These are phyloP conservation scores for Odocoileus hemionus DNA, from an alignment of 2,113 vertebrate species.

Conservation along the genomic window DNA sequence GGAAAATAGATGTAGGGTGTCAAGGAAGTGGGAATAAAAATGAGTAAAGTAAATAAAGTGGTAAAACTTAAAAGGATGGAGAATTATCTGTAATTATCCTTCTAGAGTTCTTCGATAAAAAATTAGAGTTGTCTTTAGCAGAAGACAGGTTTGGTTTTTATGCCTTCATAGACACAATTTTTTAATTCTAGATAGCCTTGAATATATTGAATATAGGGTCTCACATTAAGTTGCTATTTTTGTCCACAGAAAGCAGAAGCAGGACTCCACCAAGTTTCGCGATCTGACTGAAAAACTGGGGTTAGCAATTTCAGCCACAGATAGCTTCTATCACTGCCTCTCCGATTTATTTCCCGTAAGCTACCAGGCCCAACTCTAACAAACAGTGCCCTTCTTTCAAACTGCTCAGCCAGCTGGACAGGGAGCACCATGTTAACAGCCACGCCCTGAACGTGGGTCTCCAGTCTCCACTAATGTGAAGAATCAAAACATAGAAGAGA, in stretches of 20 bases:
- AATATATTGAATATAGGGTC: neutral
- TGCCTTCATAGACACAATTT: neutral
- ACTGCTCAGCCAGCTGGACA: neutral
- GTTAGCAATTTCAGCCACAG: neutral
- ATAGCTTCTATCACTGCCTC: neutral
- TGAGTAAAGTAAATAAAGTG: neutral
- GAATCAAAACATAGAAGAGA: neutral
- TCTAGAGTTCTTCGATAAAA: neutral
- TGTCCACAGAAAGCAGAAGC: neutral
- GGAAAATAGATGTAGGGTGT: neutral
- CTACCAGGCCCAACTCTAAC: neutral
- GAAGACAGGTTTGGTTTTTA: neutral
- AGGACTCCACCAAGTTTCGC: neutral
- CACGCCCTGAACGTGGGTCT: neutral
- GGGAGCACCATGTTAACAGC: neutral
- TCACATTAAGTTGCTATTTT: neutral
- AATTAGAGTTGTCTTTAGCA: neutral
- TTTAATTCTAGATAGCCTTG: neutral
- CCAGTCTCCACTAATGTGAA: neutral
- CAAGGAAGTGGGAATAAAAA: neutral
- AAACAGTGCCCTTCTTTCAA: neutral
- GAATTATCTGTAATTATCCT: neutral
- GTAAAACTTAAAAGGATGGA: neutral
- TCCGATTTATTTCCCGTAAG: neutral
- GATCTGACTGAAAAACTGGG: neutral